Percentiles rank a stretch among this genome's conserved stretches.
These are phyloP conservation scores for Hydractinia symbiolongicarpus DNA, from an alignment of 30 jellyfish, hydroid and myxozoan species.

Conservation along the genomic window DNA sequence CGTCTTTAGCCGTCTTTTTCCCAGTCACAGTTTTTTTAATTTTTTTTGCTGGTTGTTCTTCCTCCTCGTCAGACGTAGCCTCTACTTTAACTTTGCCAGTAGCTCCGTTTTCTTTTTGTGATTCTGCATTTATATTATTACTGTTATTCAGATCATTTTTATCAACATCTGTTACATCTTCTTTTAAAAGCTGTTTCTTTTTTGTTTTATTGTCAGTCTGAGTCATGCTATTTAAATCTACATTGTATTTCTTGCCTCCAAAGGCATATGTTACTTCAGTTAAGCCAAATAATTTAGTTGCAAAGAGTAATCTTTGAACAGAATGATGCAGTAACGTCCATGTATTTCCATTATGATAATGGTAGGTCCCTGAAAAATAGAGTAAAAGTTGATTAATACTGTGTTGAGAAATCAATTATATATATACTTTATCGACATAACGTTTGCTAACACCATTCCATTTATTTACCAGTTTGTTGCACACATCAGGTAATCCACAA, in stretches of 20 bases:
- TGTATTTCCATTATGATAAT: constrained; percentile 53
- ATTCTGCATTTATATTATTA: background rate
- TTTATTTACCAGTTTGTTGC: too few species aligned
- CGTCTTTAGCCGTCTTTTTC: background rate
- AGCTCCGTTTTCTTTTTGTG: constrained; percentile 29
- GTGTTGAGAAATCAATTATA: too few species aligned
- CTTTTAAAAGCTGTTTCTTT: background rate
- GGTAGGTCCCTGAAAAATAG: constrained; percentile 36
- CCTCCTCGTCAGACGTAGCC: background rate
- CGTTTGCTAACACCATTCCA: too few species aligned
- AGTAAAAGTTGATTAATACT: background rate
- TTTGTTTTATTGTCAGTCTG: constrained; percentile 59
- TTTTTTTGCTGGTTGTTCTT: background rate
- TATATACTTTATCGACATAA: too few species aligned
- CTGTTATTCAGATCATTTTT: background rate
- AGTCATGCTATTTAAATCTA: constrained; percentile 38
- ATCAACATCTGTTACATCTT: background rate
- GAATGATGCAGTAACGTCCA: constrained; percentile 43
- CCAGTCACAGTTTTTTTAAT: constrained; percentile 15
- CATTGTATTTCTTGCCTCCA: constrained; percentile 35
- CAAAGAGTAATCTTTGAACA: constrained; percentile 47
- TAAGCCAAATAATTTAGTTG: constrained; percentile 39
- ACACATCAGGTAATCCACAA: too few species aligned
- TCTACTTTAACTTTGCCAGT: constrained; percentile 9
- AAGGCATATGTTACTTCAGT: constrained; percentile 37